A percentile compares a stretch with the other conserved stretches of the same genome.
Conservation (phyloP, 2,113 vertebrate genomes). For the Zosterops pallidus region DNA sequence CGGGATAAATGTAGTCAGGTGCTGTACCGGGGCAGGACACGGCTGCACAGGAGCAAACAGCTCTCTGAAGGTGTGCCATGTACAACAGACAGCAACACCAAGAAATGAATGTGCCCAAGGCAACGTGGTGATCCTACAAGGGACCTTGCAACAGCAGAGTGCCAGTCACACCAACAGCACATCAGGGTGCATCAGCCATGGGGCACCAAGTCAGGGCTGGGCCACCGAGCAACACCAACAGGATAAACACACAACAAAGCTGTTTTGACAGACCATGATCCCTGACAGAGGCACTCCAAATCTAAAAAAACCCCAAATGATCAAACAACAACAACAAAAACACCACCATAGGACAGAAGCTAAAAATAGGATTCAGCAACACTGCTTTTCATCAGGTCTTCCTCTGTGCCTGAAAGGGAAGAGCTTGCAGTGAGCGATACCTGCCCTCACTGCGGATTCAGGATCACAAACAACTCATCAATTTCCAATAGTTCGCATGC, state of each 20-base stretch:
- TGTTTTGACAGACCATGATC: neutral
- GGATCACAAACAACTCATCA: neutral
- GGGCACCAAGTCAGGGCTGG: neutral
- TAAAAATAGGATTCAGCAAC: neutral
- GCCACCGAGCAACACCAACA: neutral
- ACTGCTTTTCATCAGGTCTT: neutral
- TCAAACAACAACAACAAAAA: neutral
- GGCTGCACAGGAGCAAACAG: neutral
- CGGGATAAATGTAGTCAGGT: rapidly evolving
- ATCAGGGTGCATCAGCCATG: neutral
- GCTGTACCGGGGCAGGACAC: neutral
- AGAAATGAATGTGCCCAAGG: neutral
- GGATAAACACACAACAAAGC: neutral
- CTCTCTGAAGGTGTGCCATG: neutral
- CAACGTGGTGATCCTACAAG: neutral
- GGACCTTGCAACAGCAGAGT: neutral
- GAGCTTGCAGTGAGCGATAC: neutral
- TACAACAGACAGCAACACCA: neutral
- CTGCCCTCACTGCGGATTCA: neutral
- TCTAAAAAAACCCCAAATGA: neutral
- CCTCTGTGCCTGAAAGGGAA: neutral
- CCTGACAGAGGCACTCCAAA: neutral
- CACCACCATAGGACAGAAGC: neutral
- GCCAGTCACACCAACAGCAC: neutral
- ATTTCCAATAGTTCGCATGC: neutral